Base-by-base conservation (phyloP, 1,140 invertebrate species). In the Panulirus ornatus region DNA sequence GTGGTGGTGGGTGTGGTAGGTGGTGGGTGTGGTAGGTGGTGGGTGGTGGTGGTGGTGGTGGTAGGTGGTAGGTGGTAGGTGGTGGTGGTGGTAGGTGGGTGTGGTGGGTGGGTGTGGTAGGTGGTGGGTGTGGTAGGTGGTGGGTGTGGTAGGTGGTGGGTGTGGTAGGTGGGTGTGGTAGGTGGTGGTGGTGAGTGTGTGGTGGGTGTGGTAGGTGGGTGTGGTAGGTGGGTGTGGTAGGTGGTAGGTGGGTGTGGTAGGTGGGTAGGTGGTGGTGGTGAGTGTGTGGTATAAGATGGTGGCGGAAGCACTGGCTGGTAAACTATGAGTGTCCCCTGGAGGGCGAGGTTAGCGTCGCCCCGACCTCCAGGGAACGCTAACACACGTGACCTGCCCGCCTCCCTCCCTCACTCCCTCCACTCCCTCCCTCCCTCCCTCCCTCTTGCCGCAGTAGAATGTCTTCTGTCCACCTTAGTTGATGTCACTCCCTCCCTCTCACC, bases 221-320 rank as follows among this genome's bases (percentile, higher is more conserved):
- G 51, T 14, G 16, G 16, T 14, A 27, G 8, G 22, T 22, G 27
- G 58, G 27, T 66, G 9, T 66, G 30, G 58, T n/a, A 27, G 27
- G 58, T 66, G 58, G 58, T 66, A 27, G 9, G 16, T 19, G 9
- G 51, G 51, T 14, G 58, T 47, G n/a, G n/a, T n/a, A n/a, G n/a
- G n/a, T n/a, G n/a, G n/a, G 27, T n/a, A n/a, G n/a, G n/a, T n/a
- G n/a, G n/a, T n/a, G 78, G 83, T 66, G 84, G 75, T 79, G 84
- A 86, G 71, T 54, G 84, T 76, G 84, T 82, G 78, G 86, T 71
- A 78, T 83, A n/a, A n/a, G 87, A 82, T 89, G 87, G 87, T 63
- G 34, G 44, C 58, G 87, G 76, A 47, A 71, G 87, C 87, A 81
- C 75, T 88, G 42, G 75, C 27, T 19, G 38, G 75, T 27, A n/a